Percentiles rank a stretch among this genome's conserved stretches.
Conservation (phyloP, 2,113 vertebrate species). For the Hydrochoerus hydrochaeris region DNA sequence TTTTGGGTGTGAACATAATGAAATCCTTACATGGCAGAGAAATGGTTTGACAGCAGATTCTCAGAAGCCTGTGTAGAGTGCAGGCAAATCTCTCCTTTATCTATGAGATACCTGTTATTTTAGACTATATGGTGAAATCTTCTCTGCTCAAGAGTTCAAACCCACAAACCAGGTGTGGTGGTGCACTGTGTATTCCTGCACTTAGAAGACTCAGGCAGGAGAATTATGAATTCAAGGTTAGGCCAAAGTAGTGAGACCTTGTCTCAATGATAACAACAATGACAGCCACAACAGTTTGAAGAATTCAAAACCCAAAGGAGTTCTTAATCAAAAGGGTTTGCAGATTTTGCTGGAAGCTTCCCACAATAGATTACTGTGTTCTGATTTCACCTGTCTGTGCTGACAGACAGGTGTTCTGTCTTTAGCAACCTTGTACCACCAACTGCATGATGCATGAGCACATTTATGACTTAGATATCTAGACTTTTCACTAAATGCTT, state of each 20-base stretch:
- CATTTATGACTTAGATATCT: constrained; percentile 92
- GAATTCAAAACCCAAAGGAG: constrained; percentile 83
- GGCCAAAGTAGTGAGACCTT: background rate
- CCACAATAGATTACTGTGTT: constrained; percentile 89
- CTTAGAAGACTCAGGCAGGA: background rate
- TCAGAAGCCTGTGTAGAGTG: constrained; percentile 88
- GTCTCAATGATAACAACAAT: background rate
- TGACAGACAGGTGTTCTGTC: constrained; percentile 92
- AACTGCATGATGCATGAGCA: constrained; percentile 90
- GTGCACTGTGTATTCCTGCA: background rate
- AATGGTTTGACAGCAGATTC: constrained; percentile 87
- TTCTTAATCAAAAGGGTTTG: constrained; percentile 90
- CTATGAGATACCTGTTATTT: constrained; percentile 84
- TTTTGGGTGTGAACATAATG: constrained; percentile 55
- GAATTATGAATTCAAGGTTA: background rate
- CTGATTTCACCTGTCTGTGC: constrained; percentile 91
- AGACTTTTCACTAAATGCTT: constrained; percentile 93
- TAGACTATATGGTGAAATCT: background rate
- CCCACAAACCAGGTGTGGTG: background rate
- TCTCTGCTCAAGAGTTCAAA: constrained; percentile 81
- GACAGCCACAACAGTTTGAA: background rate
- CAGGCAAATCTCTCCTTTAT: constrained; percentile 87
- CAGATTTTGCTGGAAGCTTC: constrained; percentile 95
- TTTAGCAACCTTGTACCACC: constrained; percentile 89
- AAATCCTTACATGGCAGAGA: constrained; percentile 73